Conservation (phyloP, 2,888 invertebrate species). For the Mimas tiliae region DNA sequence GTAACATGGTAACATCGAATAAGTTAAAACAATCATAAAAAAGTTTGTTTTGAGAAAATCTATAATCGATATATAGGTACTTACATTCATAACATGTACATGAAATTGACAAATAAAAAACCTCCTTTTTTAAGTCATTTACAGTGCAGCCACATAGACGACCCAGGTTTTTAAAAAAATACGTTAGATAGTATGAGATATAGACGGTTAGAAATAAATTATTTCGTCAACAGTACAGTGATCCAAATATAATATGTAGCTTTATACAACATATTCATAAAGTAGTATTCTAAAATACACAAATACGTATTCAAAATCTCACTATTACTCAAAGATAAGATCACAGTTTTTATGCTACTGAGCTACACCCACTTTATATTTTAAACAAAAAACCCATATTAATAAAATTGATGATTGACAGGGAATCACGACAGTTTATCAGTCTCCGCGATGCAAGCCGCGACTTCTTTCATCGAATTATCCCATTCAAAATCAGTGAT, state of each 20-base stretch:
- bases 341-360: background rate
- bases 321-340: background rate
- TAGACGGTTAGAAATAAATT: too few relatives aligned
- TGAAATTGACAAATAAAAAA: too few relatives aligned
- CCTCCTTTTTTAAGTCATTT: too few relatives aligned
- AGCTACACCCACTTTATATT: background rate
- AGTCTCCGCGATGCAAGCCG: slow-evolving; percentile 19
- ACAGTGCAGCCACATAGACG: too few relatives aligned
- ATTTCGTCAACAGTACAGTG: too few relatives aligned
- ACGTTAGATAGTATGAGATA: too few relatives aligned
- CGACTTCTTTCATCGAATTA: slow-evolving; percentile 61
- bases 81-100: too few relatives aligned
- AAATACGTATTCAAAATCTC: background rate
- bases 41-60: too few relatives aligned
- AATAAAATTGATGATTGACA: background rate
- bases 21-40: too few relatives aligned
- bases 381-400: background rate
- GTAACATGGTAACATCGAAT: too few relatives aligned
- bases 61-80: too few relatives aligned
- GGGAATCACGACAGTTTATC: background rate
- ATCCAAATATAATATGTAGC: background rate
- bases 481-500: slow-evolving; percentile 72
- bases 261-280: background rate
- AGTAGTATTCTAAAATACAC: background rate
- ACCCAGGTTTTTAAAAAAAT: too few relatives aligned